Evolutionary conservation across 2,888 invertebrate genomes (phyloP).

Genomic region (Helicoverpa assulta): DNA sequence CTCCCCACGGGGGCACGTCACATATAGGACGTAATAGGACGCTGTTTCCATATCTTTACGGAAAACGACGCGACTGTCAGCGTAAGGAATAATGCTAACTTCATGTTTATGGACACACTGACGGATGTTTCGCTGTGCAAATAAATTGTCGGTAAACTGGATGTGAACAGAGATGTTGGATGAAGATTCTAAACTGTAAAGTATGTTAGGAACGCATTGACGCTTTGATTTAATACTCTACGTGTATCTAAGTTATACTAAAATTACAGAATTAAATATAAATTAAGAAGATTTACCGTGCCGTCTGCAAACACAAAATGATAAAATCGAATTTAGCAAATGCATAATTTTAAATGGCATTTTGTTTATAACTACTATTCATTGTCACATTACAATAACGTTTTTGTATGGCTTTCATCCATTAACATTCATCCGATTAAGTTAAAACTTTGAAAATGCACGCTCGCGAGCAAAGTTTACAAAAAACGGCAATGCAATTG

Average conservation of each 20-base stretch:
- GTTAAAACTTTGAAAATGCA: conserved; percentile 2
- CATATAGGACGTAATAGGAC: conserved; percentile 46
- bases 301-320: too few species aligned
- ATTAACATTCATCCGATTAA: background rate
- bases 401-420: background rate
- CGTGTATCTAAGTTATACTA: too few species aligned
- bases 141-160: conserved; percentile 41
- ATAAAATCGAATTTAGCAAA: too few species aligned
- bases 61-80: conserved; percentile 50
- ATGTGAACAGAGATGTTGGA: conserved; percentile 27
- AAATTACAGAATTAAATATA: too few species aligned
- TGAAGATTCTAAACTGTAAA: conserved; percentile 10
- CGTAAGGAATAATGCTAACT: conserved; percentile 41
- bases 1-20: conserved; percentile 59
- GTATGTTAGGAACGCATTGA: background rate
- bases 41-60: conserved; percentile 31
- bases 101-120: conserved; percentile 42
- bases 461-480: background rate
- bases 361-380: too few species aligned
- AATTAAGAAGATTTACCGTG: too few species aligned
- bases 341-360: too few species aligned
- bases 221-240: too few species aligned
- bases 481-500: background rate
- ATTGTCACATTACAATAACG: too few species aligned
- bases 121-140: conserved; percentile 31